These are phyloP conservation scores for Brachionus rubens DNA, from an alignment of 1,140 invertebrate genomes.

Conservation along the genomic window DNA sequence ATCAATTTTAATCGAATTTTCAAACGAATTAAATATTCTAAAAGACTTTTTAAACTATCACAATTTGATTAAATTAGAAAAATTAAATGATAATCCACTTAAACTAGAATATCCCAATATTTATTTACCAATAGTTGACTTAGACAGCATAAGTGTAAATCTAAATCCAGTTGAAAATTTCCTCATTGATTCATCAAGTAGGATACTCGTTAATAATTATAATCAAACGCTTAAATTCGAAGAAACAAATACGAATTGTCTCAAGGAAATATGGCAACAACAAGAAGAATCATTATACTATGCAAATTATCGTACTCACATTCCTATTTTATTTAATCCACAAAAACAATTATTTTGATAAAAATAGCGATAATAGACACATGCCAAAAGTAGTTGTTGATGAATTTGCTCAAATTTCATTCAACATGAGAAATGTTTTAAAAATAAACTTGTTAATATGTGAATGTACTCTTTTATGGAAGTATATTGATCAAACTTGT, in stretches of 20 bases:
- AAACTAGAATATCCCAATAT: background rate
- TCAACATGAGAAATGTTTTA: background rate
- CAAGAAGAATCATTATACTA: background rate
- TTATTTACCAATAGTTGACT: background rate
- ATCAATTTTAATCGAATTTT: too few relatives aligned
- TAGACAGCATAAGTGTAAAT: background rate
- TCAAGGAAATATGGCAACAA: background rate
- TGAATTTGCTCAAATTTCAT: background rate
- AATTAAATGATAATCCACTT: too few relatives aligned
- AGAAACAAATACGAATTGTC: too few relatives aligned
- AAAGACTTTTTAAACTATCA: too few relatives aligned
- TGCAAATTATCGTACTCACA: background rate
- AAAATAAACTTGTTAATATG: constrained; percentile 7
- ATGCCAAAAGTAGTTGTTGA: background rate
- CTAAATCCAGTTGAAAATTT: background rate
- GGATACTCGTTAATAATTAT: background rate
- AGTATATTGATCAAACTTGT: background rate
- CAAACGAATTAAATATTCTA: too few relatives aligned
- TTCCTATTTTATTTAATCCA: constrained; percentile 18
- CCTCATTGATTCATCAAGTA: background rate
- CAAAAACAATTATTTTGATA: background rate
- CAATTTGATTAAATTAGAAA: too few relatives aligned
- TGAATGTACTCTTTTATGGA: background rate
- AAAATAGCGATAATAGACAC: background rate
- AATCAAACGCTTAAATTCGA: too few relatives aligned